Evolutionary conservation across 2,888 invertebrate genomes (phyloP).

Genomic region (Tinea trinotella): DNA sequence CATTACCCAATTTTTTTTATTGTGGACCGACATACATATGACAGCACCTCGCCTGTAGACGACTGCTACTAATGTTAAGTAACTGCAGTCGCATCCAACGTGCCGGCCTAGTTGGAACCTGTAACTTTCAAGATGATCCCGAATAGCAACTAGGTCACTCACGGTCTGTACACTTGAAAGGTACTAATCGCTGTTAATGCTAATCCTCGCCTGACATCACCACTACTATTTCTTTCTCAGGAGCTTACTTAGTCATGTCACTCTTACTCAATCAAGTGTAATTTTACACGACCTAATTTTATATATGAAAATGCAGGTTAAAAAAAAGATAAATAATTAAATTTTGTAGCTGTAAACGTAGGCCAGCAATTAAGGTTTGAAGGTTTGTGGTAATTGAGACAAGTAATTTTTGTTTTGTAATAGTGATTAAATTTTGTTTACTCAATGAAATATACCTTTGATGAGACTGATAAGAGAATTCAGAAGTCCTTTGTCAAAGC

Average conservation of each 20-base stretch:
- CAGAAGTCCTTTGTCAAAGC: neutral
- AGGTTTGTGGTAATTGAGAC: neutral
- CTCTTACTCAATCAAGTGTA: conserved; percentile 22
- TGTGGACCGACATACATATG: too few relatives aligned
- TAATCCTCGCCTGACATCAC: conserved; percentile 19
- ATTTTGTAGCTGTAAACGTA: neutral
- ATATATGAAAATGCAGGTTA: neutral
- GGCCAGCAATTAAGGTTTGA: neutral
- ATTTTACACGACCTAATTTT: neutral
- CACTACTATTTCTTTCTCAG: conserved; percentile 18
- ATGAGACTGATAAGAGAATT: neutral
- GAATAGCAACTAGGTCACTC: too few relatives aligned
- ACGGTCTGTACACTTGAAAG: too few relatives aligned
- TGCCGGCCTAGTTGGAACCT: too few relatives aligned
- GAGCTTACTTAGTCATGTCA: conserved; percentile 22
- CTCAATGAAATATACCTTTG: too few relatives aligned
- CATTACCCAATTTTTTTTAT: neutral
- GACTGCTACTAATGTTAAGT: too few relatives aligned
- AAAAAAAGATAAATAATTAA: neutral
- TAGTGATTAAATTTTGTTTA: neutral
- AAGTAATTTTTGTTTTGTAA: neutral
- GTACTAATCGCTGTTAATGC: conserved; percentile 28
- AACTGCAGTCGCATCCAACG: too few relatives aligned
- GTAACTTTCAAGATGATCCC: too few relatives aligned
- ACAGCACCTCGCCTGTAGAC: too few relatives aligned